A percentile compares a stretch with the other conserved stretches of the same genome.
phyloP scores from a whole-genome alignment of 64 coral and sea anemone genomes.

The Montipora sp. region DNA sequence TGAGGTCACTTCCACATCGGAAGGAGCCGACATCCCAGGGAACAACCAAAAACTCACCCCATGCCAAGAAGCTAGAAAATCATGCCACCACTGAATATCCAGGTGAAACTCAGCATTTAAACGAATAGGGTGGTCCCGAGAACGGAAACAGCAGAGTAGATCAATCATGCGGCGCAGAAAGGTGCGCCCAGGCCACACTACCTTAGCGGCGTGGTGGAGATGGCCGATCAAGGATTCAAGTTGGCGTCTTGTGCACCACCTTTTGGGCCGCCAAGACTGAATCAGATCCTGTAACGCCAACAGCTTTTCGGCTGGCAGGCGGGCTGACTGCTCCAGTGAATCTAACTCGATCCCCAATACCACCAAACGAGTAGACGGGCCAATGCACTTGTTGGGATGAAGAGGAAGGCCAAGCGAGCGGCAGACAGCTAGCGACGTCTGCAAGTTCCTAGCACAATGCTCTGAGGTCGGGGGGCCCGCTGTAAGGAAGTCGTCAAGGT shows the following conservation, averaged over 20 bases:
- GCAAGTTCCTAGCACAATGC: no score
- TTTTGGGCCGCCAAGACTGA: no score
- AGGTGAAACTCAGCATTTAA: not conserved
- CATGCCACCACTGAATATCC: not conserved
- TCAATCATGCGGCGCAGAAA: not conserved
- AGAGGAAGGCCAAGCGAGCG: no score
- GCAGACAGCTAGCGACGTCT: no score
- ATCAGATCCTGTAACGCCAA: not conserved
- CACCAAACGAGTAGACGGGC: slow-evolving; percentile 3
- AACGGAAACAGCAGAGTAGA: not conserved
- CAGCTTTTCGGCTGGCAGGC: slow-evolving; percentile 18
- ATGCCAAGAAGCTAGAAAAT: not conserved
- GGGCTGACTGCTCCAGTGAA: not conserved
- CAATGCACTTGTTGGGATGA: no score
- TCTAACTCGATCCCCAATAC: slow-evolving; percentile 57
- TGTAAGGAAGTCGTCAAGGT: no score
- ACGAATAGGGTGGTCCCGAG: not conserved
- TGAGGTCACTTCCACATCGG: no score
- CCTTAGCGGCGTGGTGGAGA: no score
- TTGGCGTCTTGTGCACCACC: not conserved
- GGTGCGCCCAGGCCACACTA: no score
- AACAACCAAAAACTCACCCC: not conserved
- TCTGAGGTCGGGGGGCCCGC: no score
- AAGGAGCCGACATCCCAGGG: no score
- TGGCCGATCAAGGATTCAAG: no score